These are phyloP conservation scores for Electrophaes corylata DNA, from an alignment of 2,888 invertebrate genomes.

Conservation along the genomic window DNA sequence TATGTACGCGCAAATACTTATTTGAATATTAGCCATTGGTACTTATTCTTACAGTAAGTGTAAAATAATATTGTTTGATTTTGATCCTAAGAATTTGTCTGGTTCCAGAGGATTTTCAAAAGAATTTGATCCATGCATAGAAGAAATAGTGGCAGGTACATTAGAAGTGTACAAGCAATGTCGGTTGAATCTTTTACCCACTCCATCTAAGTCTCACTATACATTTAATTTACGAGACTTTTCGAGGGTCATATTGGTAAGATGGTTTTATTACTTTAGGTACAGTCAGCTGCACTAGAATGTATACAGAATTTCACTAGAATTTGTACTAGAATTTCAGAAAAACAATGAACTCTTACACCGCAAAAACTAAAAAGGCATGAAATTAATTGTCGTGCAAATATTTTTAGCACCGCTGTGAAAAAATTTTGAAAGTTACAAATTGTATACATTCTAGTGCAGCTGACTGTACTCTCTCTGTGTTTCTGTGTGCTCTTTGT, in stretches of 20 bases:
- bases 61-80: neutral
- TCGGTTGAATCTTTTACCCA: slow-evolving; percentile 92
- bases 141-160: slow-evolving; percentile 94
- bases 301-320: too few species aligned
- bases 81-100: neutral
- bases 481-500: too few species aligned
- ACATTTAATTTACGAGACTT: slow-evolving; percentile 97
- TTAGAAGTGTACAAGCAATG: slow-evolving; percentile 94
- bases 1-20: neutral
- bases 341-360: too few species aligned
- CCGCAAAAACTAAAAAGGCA: too few species aligned
- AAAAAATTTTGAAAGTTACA: too few species aligned
- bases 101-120: slow-evolving; percentile 93
- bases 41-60: neutral
- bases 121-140: slow-evolving; percentile 96
- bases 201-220: slow-evolving; percentile 97
- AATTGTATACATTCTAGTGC: too few species aligned
- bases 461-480: too few species aligned
- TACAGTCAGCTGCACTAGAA: too few species aligned
- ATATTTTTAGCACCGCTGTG: too few species aligned
- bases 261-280: slow-evolving; percentile 10
- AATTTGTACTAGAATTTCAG: too few species aligned
- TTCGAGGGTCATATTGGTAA: slow-evolving; percentile 93
- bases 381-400: too few species aligned
- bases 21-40: neutral